These are phyloP conservation scores for Drepana falcataria DNA, from an alignment of 2,888 invertebrate species.

Conservation along the genomic window DNA sequence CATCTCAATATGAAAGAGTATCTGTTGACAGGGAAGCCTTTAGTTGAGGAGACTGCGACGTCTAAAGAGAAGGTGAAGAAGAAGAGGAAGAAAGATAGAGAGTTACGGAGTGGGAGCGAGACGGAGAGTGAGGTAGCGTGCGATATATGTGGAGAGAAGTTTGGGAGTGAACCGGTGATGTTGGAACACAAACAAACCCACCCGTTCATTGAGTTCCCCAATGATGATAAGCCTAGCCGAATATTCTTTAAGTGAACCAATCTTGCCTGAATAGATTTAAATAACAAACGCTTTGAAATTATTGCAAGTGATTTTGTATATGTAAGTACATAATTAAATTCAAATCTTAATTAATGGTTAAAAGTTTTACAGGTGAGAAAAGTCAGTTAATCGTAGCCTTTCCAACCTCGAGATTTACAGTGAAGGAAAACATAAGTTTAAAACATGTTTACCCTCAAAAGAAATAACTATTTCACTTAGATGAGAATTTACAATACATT, in stretches of 20 bases:
- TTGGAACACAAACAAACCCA: constrained; percentile 66
- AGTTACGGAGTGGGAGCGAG: constrained; percentile 17
- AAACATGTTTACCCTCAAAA: too few species aligned
- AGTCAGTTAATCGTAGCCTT: too few species aligned
- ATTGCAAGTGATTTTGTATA: background rate
- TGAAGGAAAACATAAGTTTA: too few species aligned
- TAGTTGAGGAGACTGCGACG: constrained; percentile 39
- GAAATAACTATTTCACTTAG: too few species aligned
- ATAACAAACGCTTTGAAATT: background rate
- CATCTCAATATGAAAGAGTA: constrained; percentile 65
- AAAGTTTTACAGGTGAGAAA: background rate
- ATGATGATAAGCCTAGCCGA: constrained; percentile 67
- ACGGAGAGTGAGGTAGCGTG: constrained; percentile 36
- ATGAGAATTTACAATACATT: too few species aligned
- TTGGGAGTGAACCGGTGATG: constrained; percentile 52
- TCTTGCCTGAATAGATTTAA: constrained; percentile 4
- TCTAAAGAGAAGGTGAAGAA: constrained; percentile 35
- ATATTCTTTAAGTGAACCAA: constrained; percentile 69
- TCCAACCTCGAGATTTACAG: too few species aligned
- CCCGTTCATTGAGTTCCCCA: constrained; percentile 71
- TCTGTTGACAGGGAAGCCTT: constrained; percentile 49
- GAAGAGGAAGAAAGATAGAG: constrained; percentile 34
- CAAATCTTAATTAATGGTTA: background rate
- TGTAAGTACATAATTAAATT: background rate
- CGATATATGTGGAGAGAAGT: constrained; percentile 68